Evolutionary conservation across 2,888 invertebrate genomes (phyloP).

Genomic region (Pherbina coryleti): DNA sequence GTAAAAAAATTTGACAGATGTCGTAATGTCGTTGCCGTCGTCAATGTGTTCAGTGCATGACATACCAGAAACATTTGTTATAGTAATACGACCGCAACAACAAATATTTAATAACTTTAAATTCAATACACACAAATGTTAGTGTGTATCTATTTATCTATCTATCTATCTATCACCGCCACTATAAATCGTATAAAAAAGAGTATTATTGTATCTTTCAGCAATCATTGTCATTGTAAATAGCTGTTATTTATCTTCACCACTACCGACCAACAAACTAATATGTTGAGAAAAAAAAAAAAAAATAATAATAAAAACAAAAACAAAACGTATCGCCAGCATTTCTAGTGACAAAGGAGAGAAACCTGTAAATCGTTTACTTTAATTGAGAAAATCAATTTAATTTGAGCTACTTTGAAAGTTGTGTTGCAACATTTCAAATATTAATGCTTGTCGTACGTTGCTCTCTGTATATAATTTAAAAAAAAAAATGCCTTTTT

Average conservation of each 20-base stretch:
- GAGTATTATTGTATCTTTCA: neutral
- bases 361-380: slow-evolving; percentile 28
- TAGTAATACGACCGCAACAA: neutral
- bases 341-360: neutral
- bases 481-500: neutral
- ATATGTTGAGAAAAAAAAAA: neutral
- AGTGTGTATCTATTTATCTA: neutral
- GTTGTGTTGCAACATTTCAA: slow-evolving; percentile 4
- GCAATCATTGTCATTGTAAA: slow-evolving; percentile 10
- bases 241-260: neutral
- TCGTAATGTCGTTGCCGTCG: no score
- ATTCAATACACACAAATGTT: neutral
- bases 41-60: no score
- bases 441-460: slow-evolving; percentile 7
- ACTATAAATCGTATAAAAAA: neutral
- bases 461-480: slow-evolving; percentile 5
- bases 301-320: no score
- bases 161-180: neutral
- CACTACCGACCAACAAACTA: neutral
- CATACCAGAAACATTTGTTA: neutral
- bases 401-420: neutral
- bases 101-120: neutral
- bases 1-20: no score
- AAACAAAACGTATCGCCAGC: no score
- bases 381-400: slow-evolving; percentile 20